Conservation (phyloP, 2,113 vertebrate species). For the Mesembrinibis cayennensis region DNA sequence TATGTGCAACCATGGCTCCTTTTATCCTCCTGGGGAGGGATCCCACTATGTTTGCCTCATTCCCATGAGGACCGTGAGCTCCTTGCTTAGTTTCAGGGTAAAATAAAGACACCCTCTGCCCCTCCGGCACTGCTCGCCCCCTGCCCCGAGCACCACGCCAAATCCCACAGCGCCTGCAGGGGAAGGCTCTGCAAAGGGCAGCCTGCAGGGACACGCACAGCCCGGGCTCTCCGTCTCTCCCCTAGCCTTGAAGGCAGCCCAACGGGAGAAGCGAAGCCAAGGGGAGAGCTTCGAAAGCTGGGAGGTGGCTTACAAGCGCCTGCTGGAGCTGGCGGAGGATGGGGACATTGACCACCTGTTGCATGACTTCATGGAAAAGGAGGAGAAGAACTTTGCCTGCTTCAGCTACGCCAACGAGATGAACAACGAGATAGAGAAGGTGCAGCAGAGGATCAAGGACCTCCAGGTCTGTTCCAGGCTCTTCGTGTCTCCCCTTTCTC, state of each 20-base stretch:
- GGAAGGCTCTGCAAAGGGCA: neutral
- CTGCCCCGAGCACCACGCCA: neutral
- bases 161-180: neutral
- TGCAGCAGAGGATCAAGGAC: slow-evolving; percentile 26
- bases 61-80: neutral
- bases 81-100: neutral
- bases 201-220: rapidly evolving
- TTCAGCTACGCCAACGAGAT: slow-evolving; percentile 63
- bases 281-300: slow-evolving; percentile 58
- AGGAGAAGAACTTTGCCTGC: slow-evolving; percentile 66
- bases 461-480: slow-evolving; percentile 63
- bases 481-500: neutral
- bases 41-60: neutral
- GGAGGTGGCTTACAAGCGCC: slow-evolving; percentile 48
- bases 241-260: slow-evolving; percentile 37
- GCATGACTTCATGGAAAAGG: slow-evolving; percentile 14
- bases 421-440: slow-evolving; percentile 39
- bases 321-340: slow-evolving; percentile 38
- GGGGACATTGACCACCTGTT: slow-evolving; percentile 35
- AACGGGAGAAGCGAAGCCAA: neutral
- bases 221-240: neutral
- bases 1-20: neutral
- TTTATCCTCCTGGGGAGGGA: neutral
- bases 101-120: neutral
- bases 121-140: too few species aligned